Percentiles rank a stretch among this genome's conserved stretches.
phyloP scores from a whole-genome alignment of 2,888 invertebrate genomes.

The Thymelicus sylvestris region DNA sequence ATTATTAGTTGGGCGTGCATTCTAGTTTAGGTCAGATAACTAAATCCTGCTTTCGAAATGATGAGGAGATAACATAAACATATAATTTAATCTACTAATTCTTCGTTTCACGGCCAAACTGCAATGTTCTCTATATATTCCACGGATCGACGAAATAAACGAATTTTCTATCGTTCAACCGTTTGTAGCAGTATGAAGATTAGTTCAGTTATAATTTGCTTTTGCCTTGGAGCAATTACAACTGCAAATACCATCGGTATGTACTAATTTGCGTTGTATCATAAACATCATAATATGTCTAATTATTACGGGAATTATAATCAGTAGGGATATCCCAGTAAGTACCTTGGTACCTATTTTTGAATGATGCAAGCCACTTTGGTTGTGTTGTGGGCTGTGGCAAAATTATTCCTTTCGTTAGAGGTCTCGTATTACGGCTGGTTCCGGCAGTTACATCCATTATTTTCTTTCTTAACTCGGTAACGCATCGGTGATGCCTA shows the following conservation, averaged over 20 bases:
- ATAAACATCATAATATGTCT: too few relatives aligned
- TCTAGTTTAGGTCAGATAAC: constrained; percentile 39
- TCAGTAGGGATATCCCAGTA: background rate
- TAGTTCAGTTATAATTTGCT: constrained; percentile 3
- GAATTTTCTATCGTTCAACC: constrained; percentile 22
- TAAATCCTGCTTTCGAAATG: constrained; percentile 48
- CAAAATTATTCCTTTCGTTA: too few relatives aligned
- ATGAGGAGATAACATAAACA: constrained; percentile 42
- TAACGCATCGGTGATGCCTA: too few relatives aligned
- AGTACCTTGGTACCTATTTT: too few relatives aligned
- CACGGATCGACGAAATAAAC: background rate
- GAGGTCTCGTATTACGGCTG: too few relatives aligned
- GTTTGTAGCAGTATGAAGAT: constrained; percentile 17
- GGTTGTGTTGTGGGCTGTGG: too few relatives aligned
- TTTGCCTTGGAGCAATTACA: constrained; percentile 36
- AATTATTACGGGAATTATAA: background rate
- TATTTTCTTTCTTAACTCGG: too few relatives aligned
- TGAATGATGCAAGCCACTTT: too few relatives aligned
- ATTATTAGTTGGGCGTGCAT: background rate
- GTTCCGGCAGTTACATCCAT: too few relatives aligned
- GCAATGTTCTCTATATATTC: constrained; percentile 37
- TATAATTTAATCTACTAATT: constrained; percentile 43
- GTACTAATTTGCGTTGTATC: background rate
- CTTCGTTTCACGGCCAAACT: constrained; percentile 41
- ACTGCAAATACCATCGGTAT: constrained; percentile 36